Evolutionary conservation across 2,888 invertebrate genomes (phyloP).

Genomic region (Caenorhabditis imperialis): DNA sequence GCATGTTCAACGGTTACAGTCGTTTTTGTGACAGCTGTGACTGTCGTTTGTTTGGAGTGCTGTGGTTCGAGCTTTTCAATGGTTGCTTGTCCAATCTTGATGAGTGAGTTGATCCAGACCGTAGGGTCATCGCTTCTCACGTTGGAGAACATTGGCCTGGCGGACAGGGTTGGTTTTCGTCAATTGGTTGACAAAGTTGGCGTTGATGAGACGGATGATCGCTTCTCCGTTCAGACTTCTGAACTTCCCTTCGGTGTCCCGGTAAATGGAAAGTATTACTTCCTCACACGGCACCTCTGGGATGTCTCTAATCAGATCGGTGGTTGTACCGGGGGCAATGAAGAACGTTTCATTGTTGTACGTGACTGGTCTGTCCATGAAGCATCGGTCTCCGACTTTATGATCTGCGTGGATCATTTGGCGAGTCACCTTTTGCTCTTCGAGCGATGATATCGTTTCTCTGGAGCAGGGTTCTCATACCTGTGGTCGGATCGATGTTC

Average conservation of each 20-base stretch:
- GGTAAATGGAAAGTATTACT: constrained; percentile 8
- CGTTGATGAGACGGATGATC: background rate
- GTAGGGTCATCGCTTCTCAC: background rate
- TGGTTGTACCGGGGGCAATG: constrained; percentile 7
- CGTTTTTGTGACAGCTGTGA: no score
- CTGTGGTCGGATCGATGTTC: constrained; percentile 43
- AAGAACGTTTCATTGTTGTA: constrained; percentile 16
- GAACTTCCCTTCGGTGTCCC: background rate
- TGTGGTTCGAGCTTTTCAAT: no score
- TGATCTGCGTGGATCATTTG: constrained; percentile 14
- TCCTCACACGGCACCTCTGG: constrained; percentile 10
- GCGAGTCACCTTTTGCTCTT: constrained; percentile 24
- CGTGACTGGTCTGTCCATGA: constrained; percentile 30
- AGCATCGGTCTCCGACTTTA: constrained; percentile 32
- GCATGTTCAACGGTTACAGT: no score
- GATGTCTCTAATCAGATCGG: constrained; percentile 16
- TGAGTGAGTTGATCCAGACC: background rate
- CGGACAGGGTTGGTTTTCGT: constrained; percentile 6
- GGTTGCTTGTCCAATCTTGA: no score
- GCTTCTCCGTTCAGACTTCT: constrained; percentile 6
- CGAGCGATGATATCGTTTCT: constrained; percentile 38
- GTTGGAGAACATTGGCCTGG: background rate
- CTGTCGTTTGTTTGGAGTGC: no score
- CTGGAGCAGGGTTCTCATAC: constrained; percentile 38
- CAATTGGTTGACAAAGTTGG: background rate